phyloP scores from a whole-genome alignment of 2,888 invertebrate genomes.

The Brenthis hecate region DNA sequence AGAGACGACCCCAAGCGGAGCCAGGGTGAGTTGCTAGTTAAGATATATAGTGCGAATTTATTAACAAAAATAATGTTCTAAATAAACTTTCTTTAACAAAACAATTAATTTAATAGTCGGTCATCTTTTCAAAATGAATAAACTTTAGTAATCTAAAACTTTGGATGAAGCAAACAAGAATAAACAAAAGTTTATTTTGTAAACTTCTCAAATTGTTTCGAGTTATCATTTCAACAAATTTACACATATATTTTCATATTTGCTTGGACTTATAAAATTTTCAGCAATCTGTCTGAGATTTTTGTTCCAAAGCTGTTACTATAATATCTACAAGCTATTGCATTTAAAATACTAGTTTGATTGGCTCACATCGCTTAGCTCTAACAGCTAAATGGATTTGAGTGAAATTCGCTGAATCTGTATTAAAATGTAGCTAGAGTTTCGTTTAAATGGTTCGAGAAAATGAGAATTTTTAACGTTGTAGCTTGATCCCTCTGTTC shows the following conservation, averaged over 20 bases:
- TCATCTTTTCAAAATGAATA: constrained; percentile 27
- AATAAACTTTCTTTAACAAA: constrained; percentile 9
- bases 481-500: no score
- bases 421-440: no score
- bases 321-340: no score
- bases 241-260: constrained; percentile 31
- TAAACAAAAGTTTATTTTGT: constrained; percentile 29
- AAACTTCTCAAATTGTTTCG: constrained; percentile 33
- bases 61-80: background rate
- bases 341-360: no score
- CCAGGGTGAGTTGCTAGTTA: no score
- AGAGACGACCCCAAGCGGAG: no score
- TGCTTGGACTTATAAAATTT: constrained; percentile 9
- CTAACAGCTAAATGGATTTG: no score
- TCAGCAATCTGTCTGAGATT: background rate
- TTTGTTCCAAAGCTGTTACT: no score
- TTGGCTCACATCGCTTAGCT: no score
- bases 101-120: constrained; percentile 15
- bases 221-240: constrained; percentile 37
- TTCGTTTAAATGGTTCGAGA: no score
- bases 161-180: constrained; percentile 17
- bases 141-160: constrained; percentile 25
- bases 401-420: no score
- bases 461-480: no score
- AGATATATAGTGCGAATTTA: background rate